Percentiles rank a stretch among this genome's conserved stretches.
Conservation (phyloP, 2,888 invertebrate species). For the Drosophila vallismaia region DNA sequence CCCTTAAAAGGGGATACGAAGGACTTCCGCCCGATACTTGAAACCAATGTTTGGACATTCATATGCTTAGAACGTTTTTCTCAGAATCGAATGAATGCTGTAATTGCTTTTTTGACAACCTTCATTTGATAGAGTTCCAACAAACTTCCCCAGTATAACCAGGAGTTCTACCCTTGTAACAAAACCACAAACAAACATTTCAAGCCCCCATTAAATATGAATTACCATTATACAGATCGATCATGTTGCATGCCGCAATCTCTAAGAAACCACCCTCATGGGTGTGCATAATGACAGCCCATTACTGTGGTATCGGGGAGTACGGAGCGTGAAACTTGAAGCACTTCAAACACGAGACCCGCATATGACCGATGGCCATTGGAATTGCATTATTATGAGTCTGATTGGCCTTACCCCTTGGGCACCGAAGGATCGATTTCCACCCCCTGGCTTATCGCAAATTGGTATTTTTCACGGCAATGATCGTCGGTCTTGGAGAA, state of each 20-base stretch:
- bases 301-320: slow-evolving; percentile 46
- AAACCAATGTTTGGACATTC: too few relatives aligned
- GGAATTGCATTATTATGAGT: slow-evolving; percentile 47
- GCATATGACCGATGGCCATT: slow-evolving; percentile 61
- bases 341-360: slow-evolving; percentile 60
- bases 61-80: too few relatives aligned
- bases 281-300: slow-evolving; percentile 49
- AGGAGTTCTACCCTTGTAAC: slow-evolving; percentile 45
- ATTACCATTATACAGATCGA: slow-evolving; percentile 61
- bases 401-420: slow-evolving; percentile 44
- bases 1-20: too few relatives aligned
- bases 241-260: slow-evolving; percentile 68
- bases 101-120: neutral
- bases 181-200: slow-evolving; percentile 42
- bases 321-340: slow-evolving; percentile 43
- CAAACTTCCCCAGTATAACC: neutral
- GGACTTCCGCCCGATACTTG: too few relatives aligned
- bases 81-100: too few relatives aligned
- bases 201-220: slow-evolving; percentile 56
- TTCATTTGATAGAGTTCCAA: slow-evolving; percentile 23
- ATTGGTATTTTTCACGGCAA: slow-evolving; percentile 41
- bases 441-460: slow-evolving; percentile 45
- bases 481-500: slow-evolving; percentile 14
- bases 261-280: slow-evolving; percentile 58
- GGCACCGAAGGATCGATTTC: slow-evolving; percentile 35